These are phyloP conservation scores for Zophobas atratus DNA, from an alignment of 1,140 invertebrate genomes.

Conservation along the genomic window DNA sequence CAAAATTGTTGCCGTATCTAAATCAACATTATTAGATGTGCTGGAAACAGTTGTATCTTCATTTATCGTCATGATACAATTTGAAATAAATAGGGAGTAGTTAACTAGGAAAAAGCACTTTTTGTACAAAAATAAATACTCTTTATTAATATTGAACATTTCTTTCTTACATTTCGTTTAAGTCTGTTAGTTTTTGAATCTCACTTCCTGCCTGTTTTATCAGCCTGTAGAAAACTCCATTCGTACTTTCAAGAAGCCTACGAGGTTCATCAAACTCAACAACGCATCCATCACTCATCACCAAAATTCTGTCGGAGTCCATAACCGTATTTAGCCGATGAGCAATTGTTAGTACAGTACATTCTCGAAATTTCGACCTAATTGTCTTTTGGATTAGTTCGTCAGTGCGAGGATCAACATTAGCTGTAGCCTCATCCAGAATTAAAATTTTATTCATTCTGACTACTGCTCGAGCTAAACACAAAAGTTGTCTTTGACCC, in stretches of 20 bases:
- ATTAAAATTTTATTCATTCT: conserved; percentile 72
- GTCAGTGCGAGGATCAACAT: conserved; percentile 75
- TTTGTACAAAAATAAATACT: too few species aligned
- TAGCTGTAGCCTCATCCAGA: conserved; percentile 74
- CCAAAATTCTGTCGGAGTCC: conserved; percentile 72
- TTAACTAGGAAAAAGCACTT: too few species aligned
- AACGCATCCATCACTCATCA: conserved; percentile 70
- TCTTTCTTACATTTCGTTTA: too few species aligned
- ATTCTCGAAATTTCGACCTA: conserved; percentile 70
- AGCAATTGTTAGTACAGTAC: conserved; percentile 80
- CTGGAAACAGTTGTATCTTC: not conserved
- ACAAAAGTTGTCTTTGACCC: conserved; percentile 75
- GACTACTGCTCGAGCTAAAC: conserved; percentile 78
- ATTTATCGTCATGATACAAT: not conserved
- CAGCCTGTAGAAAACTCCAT: conserved; percentile 3
- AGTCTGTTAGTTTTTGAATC: too few species aligned
- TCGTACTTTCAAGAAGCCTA: conserved; percentile 70
- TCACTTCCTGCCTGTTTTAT: conserved; percentile 2
- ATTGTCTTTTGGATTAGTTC: conserved; percentile 74
- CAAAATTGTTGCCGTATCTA: too few species aligned
- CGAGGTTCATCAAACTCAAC: conserved; percentile 74
- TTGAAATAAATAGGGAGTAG: not conserved
- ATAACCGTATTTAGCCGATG: conserved; percentile 80
- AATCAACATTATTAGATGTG: too few species aligned
- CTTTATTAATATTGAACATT: too few species aligned